phyloP scores from a whole-genome alignment of 2,113 vertebrate genomes.

The Brevimyrus niger region DNA sequence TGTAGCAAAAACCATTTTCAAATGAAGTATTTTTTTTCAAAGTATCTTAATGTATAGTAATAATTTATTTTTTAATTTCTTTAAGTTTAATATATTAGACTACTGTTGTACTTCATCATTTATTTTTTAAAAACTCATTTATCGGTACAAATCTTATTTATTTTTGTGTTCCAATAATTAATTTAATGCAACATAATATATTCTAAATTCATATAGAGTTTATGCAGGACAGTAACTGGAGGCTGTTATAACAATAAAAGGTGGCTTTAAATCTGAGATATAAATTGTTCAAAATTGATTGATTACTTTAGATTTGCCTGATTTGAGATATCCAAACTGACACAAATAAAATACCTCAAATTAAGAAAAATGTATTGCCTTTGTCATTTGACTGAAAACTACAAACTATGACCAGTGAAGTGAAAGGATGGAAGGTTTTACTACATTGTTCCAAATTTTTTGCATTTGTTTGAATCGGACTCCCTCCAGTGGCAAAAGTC shows the following conservation, averaged over 20 bases:
- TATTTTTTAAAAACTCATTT: background rate
- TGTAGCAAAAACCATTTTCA: background rate
- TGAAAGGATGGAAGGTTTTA: background rate
- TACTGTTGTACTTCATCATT: background rate
- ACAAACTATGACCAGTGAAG: background rate
- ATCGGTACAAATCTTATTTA: conserved; percentile 3
- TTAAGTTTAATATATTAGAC: background rate
- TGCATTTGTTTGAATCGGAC: background rate
- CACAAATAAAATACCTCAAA: background rate
- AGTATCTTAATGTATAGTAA: background rate
- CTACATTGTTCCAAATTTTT: background rate
- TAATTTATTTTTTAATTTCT: background rate
- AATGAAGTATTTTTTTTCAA: background rate
- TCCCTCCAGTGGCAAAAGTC: conserved; percentile 8
- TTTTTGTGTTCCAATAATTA: background rate
- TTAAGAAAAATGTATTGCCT: background rate
- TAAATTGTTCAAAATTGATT: background rate
- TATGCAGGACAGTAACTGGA: background rate
- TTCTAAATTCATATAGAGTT: background rate
- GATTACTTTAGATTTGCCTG: background rate
- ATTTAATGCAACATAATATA: background rate
- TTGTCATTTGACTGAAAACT: background rate
- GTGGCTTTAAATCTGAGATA: background rate
- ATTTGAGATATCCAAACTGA: background rate
- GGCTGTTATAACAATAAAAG: background rate